These are phyloP conservation scores for Ascaphus truei DNA, from an alignment of 2,113 vertebrate species.

Conservation along the genomic window DNA sequence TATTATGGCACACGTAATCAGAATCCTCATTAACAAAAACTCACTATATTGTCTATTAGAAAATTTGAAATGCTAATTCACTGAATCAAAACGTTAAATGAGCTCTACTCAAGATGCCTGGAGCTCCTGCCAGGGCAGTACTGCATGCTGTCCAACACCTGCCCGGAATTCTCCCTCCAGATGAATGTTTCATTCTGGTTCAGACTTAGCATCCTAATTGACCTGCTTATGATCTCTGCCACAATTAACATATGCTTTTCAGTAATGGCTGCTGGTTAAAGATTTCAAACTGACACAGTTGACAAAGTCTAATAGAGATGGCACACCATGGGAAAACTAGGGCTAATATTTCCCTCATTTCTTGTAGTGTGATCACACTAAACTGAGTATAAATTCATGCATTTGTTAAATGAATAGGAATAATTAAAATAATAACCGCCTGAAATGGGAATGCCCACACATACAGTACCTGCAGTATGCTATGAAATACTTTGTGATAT, in stretches of 20 bases:
- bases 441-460: too few relatives aligned
- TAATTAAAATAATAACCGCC: not conserved
- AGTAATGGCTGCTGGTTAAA: constrained; percentile 91
- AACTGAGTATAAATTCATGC: not conserved
- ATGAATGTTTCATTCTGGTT: constrained; percentile 79
- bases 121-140: constrained; percentile 67
- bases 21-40: constrained; percentile 79
- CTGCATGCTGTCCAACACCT: constrained; percentile 66
- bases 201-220: constrained; percentile 85
- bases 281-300: constrained; percentile 73
- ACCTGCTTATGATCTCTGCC: constrained; percentile 92
- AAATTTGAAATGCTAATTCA: constrained; percentile 82
- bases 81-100: constrained; percentile 79
- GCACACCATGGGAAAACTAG: constrained; percentile 63
- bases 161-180: constrained; percentile 81
- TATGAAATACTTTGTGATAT: too few relatives aligned
- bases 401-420: not conserved
- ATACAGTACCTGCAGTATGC: too few relatives aligned
- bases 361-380: constrained; percentile 1
- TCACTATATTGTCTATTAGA: constrained; percentile 76
- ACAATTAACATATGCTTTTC: constrained; percentile 97
- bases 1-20: constrained; percentile 78
- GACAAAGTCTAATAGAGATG: constrained; percentile 76
- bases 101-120: constrained; percentile 70
- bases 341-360: constrained; percentile 51